Conservation (phyloP, 2,797 vertebrate genomes). For the Gymnothorax javanicus region DNA sequence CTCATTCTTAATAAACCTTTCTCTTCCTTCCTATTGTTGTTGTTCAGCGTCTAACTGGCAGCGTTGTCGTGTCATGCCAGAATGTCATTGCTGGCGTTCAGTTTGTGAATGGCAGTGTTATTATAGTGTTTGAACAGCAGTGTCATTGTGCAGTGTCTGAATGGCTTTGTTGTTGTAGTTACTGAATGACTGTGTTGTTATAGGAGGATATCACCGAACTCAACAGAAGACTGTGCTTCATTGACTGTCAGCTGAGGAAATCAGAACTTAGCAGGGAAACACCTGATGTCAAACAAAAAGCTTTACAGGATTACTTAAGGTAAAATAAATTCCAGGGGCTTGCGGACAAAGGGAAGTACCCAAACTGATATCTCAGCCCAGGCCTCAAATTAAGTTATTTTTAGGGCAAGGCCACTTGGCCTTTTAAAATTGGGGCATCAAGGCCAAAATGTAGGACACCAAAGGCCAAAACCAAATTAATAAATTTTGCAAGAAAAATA, state of each 20-base stretch:
- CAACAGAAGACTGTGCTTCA: constrained; percentile 69
- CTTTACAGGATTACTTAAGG: constrained; percentile 86
- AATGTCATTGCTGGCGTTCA: too few species aligned
- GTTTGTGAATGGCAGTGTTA: too few species aligned
- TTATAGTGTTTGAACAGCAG: neutral
- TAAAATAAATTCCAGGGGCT: constrained; percentile 50
- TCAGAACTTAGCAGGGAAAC: constrained; percentile 82
- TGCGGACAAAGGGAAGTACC: too few species aligned
- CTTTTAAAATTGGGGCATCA: too few species aligned
- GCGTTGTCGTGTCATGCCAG: too few species aligned
- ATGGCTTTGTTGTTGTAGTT: constrained; percentile 47
- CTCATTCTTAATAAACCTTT: neutral
- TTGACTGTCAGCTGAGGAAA: constrained; percentile 77
- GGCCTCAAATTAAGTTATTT: too few species aligned
- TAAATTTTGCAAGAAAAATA: too few species aligned
- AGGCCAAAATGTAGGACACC: too few species aligned
- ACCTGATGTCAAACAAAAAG: constrained; percentile 83
- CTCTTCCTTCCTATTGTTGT: neutral
- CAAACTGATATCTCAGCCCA: too few species aligned
- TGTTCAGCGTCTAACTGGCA: too few species aligned
- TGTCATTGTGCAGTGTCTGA: neutral
- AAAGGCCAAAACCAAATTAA: too few species aligned
- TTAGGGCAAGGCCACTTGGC: too few species aligned
- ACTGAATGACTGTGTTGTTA: neutral
- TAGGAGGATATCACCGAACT: constrained; percentile 75